These are phyloP conservation scores for Euphydryas editha DNA, from an alignment of 2,888 invertebrate species.

Conservation along the genomic window DNA sequence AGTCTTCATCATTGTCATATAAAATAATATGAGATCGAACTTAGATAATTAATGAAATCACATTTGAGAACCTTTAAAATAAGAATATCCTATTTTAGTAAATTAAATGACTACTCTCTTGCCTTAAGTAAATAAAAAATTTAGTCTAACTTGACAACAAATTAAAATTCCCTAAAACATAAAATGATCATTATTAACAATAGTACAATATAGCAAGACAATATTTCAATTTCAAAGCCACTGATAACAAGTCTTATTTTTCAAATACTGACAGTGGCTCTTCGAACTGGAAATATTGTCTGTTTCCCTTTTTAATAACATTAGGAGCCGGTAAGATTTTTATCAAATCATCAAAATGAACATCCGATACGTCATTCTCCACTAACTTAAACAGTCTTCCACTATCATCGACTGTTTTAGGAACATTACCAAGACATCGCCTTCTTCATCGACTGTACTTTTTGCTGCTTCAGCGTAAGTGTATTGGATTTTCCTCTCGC, in stretches of 20 bases:
- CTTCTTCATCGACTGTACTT: constrained; percentile 16
- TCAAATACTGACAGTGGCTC: constrained; percentile 14
- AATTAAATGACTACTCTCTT: not conserved
- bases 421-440: not conserved
- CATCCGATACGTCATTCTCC: constrained; percentile 1
- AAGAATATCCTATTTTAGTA: not conserved
- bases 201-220: too few species aligned
- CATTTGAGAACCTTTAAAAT: not conserved
- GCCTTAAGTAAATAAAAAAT: constrained; percentile 1
- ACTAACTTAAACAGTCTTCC: not conserved
- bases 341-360: constrained; percentile 5
- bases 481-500: not conserved
- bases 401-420: not conserved
- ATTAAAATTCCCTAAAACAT: too few species aligned
- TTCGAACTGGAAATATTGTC: not conserved
- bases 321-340: not conserved
- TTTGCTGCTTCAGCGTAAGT: constrained; percentile 1
- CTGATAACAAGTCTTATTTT: constrained; percentile 10
- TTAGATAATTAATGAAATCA: not conserved
- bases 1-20: not conserved
- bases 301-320: not conserved
- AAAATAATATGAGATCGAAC: not conserved
- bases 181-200: not conserved
- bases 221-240: not conserved
- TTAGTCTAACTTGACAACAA: not conserved